These are phyloP conservation scores for Vanacampus margaritifer DNA, from an alignment of 2,113 vertebrate genomes.

Conservation along the genomic window DNA sequence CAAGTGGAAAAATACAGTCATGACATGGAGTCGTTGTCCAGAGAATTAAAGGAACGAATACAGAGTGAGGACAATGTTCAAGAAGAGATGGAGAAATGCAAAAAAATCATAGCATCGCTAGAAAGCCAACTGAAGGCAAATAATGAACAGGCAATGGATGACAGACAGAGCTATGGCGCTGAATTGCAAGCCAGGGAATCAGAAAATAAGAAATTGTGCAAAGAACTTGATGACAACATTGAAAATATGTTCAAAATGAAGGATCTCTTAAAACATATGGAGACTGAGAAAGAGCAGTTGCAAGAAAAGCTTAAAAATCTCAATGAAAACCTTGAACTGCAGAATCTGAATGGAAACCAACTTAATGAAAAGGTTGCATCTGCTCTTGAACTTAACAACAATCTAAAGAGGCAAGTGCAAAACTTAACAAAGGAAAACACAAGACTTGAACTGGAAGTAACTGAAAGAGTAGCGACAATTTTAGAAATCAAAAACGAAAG, in stretches of 20 bases:
- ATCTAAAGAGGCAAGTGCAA: constrained; percentile 61
- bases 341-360: constrained; percentile 55
- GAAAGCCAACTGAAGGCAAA: constrained; percentile 63
- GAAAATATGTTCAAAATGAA: constrained; percentile 67
- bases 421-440: constrained; percentile 66
- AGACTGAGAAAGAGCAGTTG: constrained; percentile 64
- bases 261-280: constrained; percentile 40
- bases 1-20: constrained; percentile 68
- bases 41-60: constrained; percentile 59
- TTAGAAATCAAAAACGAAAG: constrained; percentile 52
- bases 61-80: constrained; percentile 56
- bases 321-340: constrained; percentile 59
- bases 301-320: constrained; percentile 59
- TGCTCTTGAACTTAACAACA: constrained; percentile 30
- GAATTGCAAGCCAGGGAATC: constrained; percentile 64
- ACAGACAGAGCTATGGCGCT: constrained; percentile 56
- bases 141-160: constrained; percentile 58
- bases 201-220: constrained; percentile 64
- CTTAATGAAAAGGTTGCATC: constrained; percentile 48
- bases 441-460: constrained; percentile 62
- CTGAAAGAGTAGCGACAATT: constrained; percentile 47
- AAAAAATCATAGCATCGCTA: constrained; percentile 65
- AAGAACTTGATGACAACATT: constrained; percentile 64
- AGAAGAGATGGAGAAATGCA: constrained; percentile 63
- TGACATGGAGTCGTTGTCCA: constrained; percentile 67